Conservation (phyloP, 2,113 vertebrate genomes). For the Cyanistes caeruleus region DNA sequence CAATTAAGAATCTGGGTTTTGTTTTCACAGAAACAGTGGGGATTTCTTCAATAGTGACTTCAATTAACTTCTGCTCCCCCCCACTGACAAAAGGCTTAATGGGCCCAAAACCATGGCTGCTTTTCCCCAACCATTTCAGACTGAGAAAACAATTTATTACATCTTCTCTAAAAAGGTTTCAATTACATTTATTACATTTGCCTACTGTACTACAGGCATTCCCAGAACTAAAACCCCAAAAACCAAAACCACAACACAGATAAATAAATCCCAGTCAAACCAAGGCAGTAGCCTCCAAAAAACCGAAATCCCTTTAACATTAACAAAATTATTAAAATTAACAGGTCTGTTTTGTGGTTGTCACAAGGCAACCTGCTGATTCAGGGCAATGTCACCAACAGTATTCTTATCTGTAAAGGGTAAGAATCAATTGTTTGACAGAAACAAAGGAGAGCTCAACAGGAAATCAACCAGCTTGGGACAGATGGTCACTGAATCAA, state of each 20-base stretch:
- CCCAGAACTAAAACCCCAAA: neutral
- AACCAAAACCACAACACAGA: neutral
- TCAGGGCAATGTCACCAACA: constrained; percentile 72
- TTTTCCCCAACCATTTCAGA: neutral
- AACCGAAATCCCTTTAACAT: neutral
- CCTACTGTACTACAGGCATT: neutral
- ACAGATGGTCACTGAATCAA: constrained; percentile 93
- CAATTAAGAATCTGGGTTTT: constrained; percentile 20
- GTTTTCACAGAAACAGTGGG: constrained; percentile 22
- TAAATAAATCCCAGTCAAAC: neutral
- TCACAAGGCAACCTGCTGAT: constrained; percentile 71
- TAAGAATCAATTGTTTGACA: constrained; percentile 89
- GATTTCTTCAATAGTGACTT: constrained; percentile 5
- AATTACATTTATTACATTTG: neutral
- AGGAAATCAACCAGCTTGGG: constrained; percentile 87
- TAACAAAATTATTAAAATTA: neutral
- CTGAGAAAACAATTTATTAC: neutral
- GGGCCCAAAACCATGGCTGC: neutral
- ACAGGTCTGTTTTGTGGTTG: neutral
- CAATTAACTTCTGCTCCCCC: neutral
- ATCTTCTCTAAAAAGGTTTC: neutral
- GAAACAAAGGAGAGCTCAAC: constrained; percentile 89
- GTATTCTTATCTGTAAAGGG: constrained; percentile 88
- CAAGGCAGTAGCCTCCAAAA: neutral
- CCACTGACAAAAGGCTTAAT: neutral